phyloP scores from a whole-genome alignment of 1,140 invertebrate genomes.

The Steinernema khuongi region DNA sequence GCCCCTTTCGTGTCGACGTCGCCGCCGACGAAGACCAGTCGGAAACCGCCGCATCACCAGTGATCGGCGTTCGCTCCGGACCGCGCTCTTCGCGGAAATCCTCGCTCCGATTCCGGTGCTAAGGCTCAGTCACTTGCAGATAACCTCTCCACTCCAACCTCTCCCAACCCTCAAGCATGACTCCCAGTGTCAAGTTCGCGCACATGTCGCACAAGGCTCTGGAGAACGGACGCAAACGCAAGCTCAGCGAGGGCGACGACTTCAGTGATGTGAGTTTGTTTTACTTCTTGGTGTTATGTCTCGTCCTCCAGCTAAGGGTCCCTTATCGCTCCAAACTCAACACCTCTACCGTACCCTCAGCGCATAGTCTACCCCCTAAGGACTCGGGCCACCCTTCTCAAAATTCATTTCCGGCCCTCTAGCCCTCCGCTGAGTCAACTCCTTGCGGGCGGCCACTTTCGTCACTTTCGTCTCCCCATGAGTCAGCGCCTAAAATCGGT shows the following conservation, averaged over 20 bases:
- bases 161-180: not conserved
- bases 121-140: not conserved
- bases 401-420: not conserved
- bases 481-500: not conserved
- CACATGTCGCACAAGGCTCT: not conserved
- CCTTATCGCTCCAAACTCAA: not conserved
- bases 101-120: not conserved
- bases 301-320: not conserved
- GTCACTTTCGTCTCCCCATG: not conserved
- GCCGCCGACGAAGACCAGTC: not conserved
- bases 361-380: not conserved
- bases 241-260: not conserved
- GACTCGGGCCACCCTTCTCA: not conserved
- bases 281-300: not conserved
- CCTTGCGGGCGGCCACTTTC: conserved; percentile 3
- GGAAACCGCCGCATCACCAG: not conserved
- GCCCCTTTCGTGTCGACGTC: not conserved
- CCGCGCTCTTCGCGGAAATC: not conserved
- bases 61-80: not conserved
- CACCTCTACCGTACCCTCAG: not conserved
- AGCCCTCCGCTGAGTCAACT: not conserved
- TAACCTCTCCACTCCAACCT: not conserved
- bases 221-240: not conserved
- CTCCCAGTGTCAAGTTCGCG: not conserved
- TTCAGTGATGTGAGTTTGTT: conserved; percentile 11